phyloP scores from a whole-genome alignment of 2,888 invertebrate species.

The Tenodera sinensis region DNA sequence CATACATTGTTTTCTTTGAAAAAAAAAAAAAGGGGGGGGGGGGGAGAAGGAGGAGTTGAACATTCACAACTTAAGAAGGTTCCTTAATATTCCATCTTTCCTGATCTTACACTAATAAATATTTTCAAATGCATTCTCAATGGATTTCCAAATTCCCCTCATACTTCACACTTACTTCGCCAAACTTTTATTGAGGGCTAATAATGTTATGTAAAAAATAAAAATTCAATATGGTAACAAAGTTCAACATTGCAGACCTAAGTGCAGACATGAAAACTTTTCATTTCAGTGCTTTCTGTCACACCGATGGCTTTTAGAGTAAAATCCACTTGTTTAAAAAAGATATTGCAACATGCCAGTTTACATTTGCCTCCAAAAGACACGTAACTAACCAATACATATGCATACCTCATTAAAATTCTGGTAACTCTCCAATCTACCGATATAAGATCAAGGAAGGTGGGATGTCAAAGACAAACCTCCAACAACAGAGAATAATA shows the following conservation, averaged over 20 bases:
- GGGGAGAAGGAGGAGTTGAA: background rate
- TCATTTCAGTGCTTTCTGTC: background rate
- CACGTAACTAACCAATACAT: background rate
- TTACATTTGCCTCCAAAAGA: background rate
- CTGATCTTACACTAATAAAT: background rate
- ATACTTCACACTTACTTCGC: background rate
- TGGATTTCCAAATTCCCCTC: background rate
- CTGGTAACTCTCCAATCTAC: background rate
- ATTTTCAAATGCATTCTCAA: background rate
- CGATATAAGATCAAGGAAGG: background rate
- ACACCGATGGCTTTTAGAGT: background rate
- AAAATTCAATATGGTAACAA: background rate
- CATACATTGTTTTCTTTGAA: background rate
- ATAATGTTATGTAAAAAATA: background rate
- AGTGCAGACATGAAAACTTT: background rate
- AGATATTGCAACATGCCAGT: background rate
- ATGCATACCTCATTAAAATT: background rate
- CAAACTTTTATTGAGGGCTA: background rate
- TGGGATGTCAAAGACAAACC: background rate
- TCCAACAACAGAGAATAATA: slow-evolving; percentile 6
- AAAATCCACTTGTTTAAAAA: background rate
- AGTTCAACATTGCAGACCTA: background rate
- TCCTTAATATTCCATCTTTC: background rate
- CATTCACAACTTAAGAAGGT: background rate
- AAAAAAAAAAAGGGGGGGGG: background rate